Conservation (phyloP, 2,888 invertebrate genomes). For the Pachycephus smyrnensis region DNA sequence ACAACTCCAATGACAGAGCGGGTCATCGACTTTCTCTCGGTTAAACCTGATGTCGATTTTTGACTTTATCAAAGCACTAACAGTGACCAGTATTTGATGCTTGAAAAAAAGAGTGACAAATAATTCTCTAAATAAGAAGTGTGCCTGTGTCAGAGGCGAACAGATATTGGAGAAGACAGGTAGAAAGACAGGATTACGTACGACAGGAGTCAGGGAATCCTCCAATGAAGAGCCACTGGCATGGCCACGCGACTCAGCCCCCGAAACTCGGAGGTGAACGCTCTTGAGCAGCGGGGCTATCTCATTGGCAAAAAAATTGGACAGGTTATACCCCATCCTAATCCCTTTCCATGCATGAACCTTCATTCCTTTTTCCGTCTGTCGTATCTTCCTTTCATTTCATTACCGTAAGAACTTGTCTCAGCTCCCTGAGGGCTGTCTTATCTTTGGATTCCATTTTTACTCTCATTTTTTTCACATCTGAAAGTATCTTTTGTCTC, state of each 20-base stretch:
- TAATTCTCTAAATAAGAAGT: no score
- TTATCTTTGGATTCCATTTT: not conserved
- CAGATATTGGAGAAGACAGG: not conserved
- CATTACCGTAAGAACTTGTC: not conserved
- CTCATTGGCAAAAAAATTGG: conserved; percentile 89
- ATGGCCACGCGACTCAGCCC: conserved; percentile 82
- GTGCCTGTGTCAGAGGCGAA: not conserved
- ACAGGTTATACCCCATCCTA: conserved; percentile 60
- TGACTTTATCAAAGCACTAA: not conserved
- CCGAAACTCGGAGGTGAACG: conserved; percentile 86
- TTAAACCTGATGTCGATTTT: not conserved
- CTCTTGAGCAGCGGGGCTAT: conserved; percentile 87
- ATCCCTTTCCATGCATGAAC: not conserved
- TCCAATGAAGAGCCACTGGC: conserved; percentile 57
- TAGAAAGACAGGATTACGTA: not conserved
- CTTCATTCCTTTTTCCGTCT: not conserved
- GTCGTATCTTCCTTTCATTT: not conserved
- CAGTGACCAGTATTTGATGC: not conserved
- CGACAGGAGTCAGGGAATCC: conserved; percentile 15
- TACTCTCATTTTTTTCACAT: not conserved
- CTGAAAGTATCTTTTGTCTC: not conserved
- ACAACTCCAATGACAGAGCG: conserved; percentile 37
- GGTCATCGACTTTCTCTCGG: not conserved
- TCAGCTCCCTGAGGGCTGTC: not conserved
- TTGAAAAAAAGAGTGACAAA: conserved; percentile 20